Base-by-base conservation (phyloP, 2,113 vertebrate genomes). In the Pogona vitticeps region DNA sequence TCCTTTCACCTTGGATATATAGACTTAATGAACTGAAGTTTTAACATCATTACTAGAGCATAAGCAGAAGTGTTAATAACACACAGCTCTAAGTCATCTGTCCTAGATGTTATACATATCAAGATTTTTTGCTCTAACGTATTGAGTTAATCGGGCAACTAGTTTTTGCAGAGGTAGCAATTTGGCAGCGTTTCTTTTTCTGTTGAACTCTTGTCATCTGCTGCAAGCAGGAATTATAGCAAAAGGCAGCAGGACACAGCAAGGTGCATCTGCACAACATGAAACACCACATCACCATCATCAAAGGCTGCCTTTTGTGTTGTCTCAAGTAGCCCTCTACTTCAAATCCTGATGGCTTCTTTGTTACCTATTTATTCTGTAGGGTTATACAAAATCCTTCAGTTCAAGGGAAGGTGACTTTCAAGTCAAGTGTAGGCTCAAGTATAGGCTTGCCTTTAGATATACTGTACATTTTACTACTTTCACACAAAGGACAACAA, bases 1-100 rank as follows among this genome's bases (percentile, higher is more conserved):
- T 12, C 14, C 21, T 52, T 95, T 89, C 94, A 88, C 61, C 88
- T 94, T 87, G 87, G 75, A 86, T 78, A 92, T 89, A 88, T 92
- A 94, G 93, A 90, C n/a, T 90, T 94, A 90, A 90, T 80, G 78
- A 93, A 84, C 77, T 5, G 91, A 85, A 18, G 80, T 0, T 76
- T 67, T 33, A 8, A 23, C 12, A 85, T 0, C 1, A 77, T 75
- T 91, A 80, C 86, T 63, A 10, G 85, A 2, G 9, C 40, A 36
- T 52, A 71, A n/a, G 31, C 72, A 86, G 46, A 94, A 88, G 70
- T 83, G 87, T 84, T 88, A 81, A 59, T 78, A 82, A 88, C 42
- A 72, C 73, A 73, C 59, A 87, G 83, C 67, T 71, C 83, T 84
- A 76, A n/a, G 65, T 89, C 70, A 79, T 86, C 75, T 94, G 88